Base-by-base conservation (phyloP, 2,113 vertebrate species). In the Halcyon senegalensis region DNA sequence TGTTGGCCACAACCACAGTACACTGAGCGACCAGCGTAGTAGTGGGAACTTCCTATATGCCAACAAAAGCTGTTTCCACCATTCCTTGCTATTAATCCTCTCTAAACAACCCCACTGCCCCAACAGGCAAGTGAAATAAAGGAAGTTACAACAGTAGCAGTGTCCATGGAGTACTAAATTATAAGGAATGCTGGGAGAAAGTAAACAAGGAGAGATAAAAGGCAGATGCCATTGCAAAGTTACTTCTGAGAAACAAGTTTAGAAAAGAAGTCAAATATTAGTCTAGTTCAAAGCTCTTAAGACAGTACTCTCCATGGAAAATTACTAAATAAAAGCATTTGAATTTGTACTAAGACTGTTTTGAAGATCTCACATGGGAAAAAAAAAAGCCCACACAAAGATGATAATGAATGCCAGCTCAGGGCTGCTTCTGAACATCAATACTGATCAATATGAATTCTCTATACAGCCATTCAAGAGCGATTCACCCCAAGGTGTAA, bases 1-100 rank as follows among this genome's bases (percentile, higher is more conserved):
- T 59, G 24, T 9, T 67, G 35, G 53, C 27, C 30, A 68, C 31
- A 39, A 50, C 25, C 23, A 60, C 35, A 64, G 23, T 8, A 63
- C 17, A 16, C 1, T 0, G 0, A 77, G 13, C 15, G 12, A 90
- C 27, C 41, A 44, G 8, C 41, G 10, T 0, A 55, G 30, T 4
- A 50, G 14, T 25, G 16, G 16, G 25, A 60, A 33, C 13, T 62
- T 81, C 62, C 28, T 21, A 2, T 20, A 0, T 0, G 43, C 11
- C 16, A 84, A n/a, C 4, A 92, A 76, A 78, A 79, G 44, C 51
- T 43, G 31, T 62, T 89, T 78, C 41, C 28, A 39, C n/a, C 5
- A 24, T 44, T 84, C 19, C 31, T 58, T 50, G 18, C 28, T 72
- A 15, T 41, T 89, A 44, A 28, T 14, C 23, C 27, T 91, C 60